Evolutionary conservation across 2,113 vertebrate species (phyloP).

Genomic region (Amazona vittata): DNA sequence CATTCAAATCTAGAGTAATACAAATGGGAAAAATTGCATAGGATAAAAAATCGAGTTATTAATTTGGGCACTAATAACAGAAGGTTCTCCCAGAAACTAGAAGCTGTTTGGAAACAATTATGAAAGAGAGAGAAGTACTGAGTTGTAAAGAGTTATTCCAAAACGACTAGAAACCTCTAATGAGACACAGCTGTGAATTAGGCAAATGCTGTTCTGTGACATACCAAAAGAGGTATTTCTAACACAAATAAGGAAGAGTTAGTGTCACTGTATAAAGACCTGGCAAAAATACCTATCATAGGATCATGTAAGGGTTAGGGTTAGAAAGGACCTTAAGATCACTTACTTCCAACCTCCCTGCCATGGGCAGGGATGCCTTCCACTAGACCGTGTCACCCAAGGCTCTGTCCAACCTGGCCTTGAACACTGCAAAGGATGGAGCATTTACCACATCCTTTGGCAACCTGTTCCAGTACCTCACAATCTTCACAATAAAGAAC

Average conservation of each 20-base stretch:
- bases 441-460: neutral
- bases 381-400: neutral
- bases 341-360: neutral
- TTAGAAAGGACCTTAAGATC: neutral
- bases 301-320: neutral
- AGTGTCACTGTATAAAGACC: neutral
- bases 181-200: neutral
- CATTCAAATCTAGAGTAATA: neutral
- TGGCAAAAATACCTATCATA: neutral
- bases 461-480: neutral
- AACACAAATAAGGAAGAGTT: neutral
- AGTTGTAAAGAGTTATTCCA: neutral
- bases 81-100: neutral
- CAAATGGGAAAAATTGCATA: neutral
- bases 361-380: neutral
- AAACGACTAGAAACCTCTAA: neutral
- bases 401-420: neutral
- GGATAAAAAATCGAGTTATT: neutral
- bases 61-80: neutral
- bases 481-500: neutral
- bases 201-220: neutral
- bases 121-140: neutral
- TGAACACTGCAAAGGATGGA: neutral
- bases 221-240: neutral
- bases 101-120: neutral